phyloP scores from a whole-genome alignment of 2,888 invertebrate genomes.

The Bembecia ichneumoniformis region DNA sequence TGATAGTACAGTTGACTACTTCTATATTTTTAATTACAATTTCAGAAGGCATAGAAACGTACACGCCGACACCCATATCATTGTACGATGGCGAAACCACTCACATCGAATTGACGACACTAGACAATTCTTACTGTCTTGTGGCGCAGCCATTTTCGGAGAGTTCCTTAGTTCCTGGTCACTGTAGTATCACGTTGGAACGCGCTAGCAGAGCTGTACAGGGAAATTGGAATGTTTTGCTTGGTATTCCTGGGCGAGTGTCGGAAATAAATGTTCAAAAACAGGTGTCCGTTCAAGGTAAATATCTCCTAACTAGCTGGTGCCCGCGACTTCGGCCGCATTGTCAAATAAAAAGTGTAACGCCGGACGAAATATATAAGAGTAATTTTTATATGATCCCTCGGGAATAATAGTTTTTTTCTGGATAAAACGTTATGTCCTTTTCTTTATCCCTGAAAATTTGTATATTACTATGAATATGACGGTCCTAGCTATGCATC shows the following conservation, averaged over 20 bases:
- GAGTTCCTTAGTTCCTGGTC: conserved; percentile 46
- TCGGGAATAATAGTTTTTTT: too few relatives aligned
- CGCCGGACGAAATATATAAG: too few relatives aligned
- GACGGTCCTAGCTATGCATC: too few relatives aligned
- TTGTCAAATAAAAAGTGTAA: too few relatives aligned
- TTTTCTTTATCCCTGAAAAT: too few relatives aligned
- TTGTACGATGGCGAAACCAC: conserved; percentile 38
- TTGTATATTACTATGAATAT: too few relatives aligned
- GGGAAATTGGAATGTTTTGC: conserved; percentile 55
- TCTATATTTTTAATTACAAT: conserved; percentile 4
- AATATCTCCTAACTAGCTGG: not conserved
- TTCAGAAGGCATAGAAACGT: conserved; percentile 23
- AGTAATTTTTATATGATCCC: too few relatives aligned
- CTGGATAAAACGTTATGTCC: too few relatives aligned
- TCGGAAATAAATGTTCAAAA: conserved; percentile 44
- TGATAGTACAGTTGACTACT: not conserved
- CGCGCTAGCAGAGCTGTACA: conserved; percentile 52
- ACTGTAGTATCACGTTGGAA: conserved; percentile 47
- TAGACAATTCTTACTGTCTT: conserved; percentile 45
- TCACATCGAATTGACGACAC: conserved; percentile 30
- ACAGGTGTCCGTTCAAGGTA: conserved; percentile 47
- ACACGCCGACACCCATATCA: conserved; percentile 29
- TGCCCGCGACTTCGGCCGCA: too few relatives aligned
- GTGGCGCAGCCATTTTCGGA: conserved; percentile 55
- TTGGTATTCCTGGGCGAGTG: conserved; percentile 56